Evolutionary conservation across 2,113 vertebrate genomes (phyloP), one percentile per base, ranked within the genome.

Genomic region (Chunga burmeisteri): DNA sequence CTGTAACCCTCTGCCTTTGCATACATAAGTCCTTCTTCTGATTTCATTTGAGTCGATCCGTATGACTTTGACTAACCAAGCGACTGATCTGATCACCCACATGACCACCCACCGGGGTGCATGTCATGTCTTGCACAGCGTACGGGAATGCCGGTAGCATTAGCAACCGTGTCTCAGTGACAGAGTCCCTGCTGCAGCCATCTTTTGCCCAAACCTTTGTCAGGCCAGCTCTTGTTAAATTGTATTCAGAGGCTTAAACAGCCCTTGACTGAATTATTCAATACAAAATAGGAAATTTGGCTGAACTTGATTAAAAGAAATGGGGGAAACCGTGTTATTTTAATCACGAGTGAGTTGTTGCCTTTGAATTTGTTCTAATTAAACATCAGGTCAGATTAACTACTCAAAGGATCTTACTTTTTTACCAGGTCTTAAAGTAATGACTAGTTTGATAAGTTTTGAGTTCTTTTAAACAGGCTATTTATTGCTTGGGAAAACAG

Each of bases 401-500:
- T 91, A 52, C 34, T 89, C 36, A 72, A 72, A 85, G 9, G 5
- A 11, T 56, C 44, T 82, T 91, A 12, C 30, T 49, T 91, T 81
- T 90, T 75, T 34, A 63, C 36, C 13, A 36, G 17, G 34, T 82
- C 49, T 92, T 70, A 80, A 91, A 79, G 23, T 61, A 89, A 72
- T 80, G 20, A 80, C n/a, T 50, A 53, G 9, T 80, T 90, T 90
- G 65, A 22, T 77, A 88, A 92, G 29, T 93, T 86, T 77, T 91
- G 32, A 88, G 16, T 93, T 83, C 18, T 95, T 93, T 74, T 53
- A 50, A 85, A 14, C 10, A 52, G 23, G 18, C 30, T 90, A 58
- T 70, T 89, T 93, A 67, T 95, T 93, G 58, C 62, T 92, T 94
- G 65, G n/a, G 58, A 96, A 95, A 94, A 50, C 56, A 81, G 53